Base-by-base conservation (phyloP, 1,140 invertebrate species). In the Trichogramma pretiosum region DNA sequence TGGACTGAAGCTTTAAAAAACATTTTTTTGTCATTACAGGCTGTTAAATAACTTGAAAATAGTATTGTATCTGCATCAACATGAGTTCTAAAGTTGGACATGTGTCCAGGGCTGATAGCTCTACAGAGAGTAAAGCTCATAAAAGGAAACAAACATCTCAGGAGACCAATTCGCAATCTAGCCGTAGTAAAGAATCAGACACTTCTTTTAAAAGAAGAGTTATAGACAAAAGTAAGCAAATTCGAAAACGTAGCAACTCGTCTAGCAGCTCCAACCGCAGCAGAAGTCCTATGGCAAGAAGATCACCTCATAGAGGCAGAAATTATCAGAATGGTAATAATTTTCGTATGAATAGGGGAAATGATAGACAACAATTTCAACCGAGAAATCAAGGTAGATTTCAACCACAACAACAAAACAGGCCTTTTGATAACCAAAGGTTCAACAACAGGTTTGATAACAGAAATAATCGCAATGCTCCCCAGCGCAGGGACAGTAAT, bases 161-260 rank as follows among this genome's bases (percentile, higher is more conserved):
- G 37, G 44, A 54, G 38, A 46, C 47, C 7, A 37, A 49, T 36
- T 47, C 39, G 3, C 48, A 37, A 0, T 56, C 60, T 1, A 55
- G 55, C 0, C 39, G 41, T 7, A 62, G 53, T 16, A 50, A 56
- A 19, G 50, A 54, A 14, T 60, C 61, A 3, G 56, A 56, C n/a
- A 24, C n/a, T n/a, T 55, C 57, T 18, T 49, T 50, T 17, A 59
- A 55, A 11, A 51, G 53, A 13, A 58, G 57, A 23, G 59, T 56
- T 17, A 17, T 47, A 14, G 60, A 62, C 24, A 64, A 64, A 41
- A 56, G 58, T 5, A 56, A 55, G 13, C 63, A 60, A 38, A 63
- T 50, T 26, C 54, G 43, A 39, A 55, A 54, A 28, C 57, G 56
- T 14, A 64, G 60, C 23, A 48, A 22, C 55, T 48, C 55, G 22